A percentile compares a stretch with the other conserved stretches of the same genome.
phyloP scores from a whole-genome alignment of 2,113 vertebrate species.

The Uropsilus gracilis region DNA sequence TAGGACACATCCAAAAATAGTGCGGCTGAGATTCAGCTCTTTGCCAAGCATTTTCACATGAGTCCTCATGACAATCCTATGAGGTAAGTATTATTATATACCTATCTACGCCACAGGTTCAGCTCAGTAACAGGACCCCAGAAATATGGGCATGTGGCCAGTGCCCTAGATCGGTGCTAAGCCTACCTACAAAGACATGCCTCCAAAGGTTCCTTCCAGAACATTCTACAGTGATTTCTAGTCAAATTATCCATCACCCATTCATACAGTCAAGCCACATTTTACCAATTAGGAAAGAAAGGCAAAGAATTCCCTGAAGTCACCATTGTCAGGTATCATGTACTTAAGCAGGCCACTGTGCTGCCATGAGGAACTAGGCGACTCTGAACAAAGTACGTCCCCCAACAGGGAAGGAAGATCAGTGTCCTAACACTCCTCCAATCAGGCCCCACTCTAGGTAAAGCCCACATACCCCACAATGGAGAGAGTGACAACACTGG shows the following conservation, averaged over 20 bases:
- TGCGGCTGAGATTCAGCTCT: constrained; percentile 41
- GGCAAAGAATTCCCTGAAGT: background rate
- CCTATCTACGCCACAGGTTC: background rate
- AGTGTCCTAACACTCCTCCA: background rate
- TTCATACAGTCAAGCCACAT: constrained; percentile 13
- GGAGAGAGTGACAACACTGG: background rate
- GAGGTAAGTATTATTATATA: constrained; percentile 27
- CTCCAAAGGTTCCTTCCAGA: constrained; percentile 20
- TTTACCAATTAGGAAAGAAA: constrained; percentile 14
- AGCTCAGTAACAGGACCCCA: background rate
- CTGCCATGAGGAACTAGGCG: background rate
- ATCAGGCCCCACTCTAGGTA: background rate
- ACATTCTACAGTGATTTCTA: background rate
- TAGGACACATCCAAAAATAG: constrained; percentile 60
- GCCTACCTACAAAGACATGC: background rate
- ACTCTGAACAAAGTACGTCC: background rate
- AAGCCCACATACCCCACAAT: background rate
- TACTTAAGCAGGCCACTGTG: background rate
- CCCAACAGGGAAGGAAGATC: background rate
- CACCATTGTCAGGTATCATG: background rate
- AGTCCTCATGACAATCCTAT: constrained; percentile 48
- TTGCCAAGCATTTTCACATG: background rate
- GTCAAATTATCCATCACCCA: background rate
- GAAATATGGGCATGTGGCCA: background rate
- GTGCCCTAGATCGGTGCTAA: background rate